phyloP scores from a whole-genome alignment of 2,113 vertebrate genomes.

The Semnornis frantzii region DNA sequence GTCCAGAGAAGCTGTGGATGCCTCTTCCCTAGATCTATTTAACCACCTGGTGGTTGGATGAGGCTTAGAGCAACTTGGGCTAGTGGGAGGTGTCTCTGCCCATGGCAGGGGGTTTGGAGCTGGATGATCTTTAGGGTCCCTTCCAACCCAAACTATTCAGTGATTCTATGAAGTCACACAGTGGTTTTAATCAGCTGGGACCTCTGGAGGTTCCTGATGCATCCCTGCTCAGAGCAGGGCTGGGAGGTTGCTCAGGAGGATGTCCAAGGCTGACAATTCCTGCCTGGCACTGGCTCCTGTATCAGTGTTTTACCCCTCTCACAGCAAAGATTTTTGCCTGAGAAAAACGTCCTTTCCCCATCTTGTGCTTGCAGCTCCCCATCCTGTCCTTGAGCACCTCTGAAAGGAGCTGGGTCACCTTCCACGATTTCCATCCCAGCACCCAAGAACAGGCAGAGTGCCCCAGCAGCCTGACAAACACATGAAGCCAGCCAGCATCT shows the following conservation, averaged over 20 bases:
- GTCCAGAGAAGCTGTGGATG: too few relatives aligned
- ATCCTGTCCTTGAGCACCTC: background rate
- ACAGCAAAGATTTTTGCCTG: background rate
- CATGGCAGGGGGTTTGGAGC: too few relatives aligned
- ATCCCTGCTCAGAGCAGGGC: background rate
- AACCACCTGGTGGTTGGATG: too few relatives aligned
- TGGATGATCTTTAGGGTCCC: too few relatives aligned
- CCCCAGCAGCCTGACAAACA: background rate
- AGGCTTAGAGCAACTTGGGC: too few relatives aligned
- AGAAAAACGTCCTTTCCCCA: background rate
- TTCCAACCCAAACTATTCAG: too few relatives aligned
- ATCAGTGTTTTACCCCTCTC: background rate
- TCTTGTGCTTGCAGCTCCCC: background rate
- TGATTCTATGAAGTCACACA: background rate
- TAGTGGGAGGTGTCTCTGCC: too few relatives aligned
- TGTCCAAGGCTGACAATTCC: background rate
- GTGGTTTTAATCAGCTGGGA: background rate
- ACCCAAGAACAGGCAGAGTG: background rate
- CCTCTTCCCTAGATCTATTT: too few relatives aligned
- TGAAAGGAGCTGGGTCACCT: background rate
- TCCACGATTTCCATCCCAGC: background rate
- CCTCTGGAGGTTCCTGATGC: background rate
- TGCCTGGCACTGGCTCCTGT: background rate
- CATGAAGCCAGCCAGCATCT: background rate
- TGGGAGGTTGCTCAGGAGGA: background rate